Evolutionary conservation across 2,888 invertebrate species (phyloP).

Genomic region (Tinea semifulvella): DNA sequence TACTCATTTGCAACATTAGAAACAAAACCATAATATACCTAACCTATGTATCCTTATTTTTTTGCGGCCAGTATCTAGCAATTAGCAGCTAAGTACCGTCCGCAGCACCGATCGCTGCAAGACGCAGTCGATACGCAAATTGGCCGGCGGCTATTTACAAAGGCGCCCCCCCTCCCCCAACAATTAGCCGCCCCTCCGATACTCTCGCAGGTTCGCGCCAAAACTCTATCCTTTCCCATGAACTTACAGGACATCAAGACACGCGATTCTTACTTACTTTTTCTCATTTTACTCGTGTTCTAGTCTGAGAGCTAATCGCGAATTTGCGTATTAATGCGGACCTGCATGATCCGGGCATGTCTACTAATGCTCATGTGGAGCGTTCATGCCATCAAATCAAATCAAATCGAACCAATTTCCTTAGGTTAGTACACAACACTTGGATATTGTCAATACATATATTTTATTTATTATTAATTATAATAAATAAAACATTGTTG

Average conservation of each 20-base stretch:
- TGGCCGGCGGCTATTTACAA: constrained; percentile 52
- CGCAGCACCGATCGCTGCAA: constrained; percentile 27
- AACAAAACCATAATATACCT: not conserved
- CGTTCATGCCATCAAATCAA: too few relatives aligned
- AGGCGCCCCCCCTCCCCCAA: constrained; percentile 25
- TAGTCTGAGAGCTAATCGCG: not conserved
- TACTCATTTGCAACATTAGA: too few relatives aligned
- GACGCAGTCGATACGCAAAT: constrained; percentile 42
- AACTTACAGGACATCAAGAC: constrained; percentile 9
- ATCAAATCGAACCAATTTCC: too few relatives aligned
- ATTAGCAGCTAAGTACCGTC: constrained; percentile 36
- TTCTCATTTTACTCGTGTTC: not conserved
- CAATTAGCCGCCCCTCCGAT: constrained; percentile 9
- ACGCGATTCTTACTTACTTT: constrained; percentile 13
- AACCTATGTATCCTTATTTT: not conserved
- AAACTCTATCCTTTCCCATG: constrained; percentile 12
- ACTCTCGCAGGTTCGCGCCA: constrained; percentile 9
- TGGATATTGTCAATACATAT: too few relatives aligned
- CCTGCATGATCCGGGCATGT: too few relatives aligned
- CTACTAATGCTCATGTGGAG: too few relatives aligned
- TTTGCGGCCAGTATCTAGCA: constrained; percentile 24
- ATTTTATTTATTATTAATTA: too few relatives aligned
- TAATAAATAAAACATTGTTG: too few relatives aligned
- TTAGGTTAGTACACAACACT: too few relatives aligned
- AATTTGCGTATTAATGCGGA: too few relatives aligned